These are phyloP conservation scores for Agriopis leucophaearia DNA, from an alignment of 2,888 invertebrate genomes.

Conservation along the genomic window DNA sequence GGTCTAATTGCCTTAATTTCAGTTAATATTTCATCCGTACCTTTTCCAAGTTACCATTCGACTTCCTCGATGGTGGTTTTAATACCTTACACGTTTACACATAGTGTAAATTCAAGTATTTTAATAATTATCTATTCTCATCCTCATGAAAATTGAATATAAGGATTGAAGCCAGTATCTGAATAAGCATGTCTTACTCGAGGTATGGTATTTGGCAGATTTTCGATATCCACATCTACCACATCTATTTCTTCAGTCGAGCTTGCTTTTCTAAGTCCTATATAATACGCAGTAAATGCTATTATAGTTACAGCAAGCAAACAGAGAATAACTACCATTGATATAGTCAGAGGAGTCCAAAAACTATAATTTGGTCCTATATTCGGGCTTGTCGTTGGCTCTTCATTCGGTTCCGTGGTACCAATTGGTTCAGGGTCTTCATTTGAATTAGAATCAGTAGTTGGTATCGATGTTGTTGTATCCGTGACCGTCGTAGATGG, in stretches of 20 bases:
- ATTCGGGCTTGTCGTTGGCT: slow-evolving; percentile 3
- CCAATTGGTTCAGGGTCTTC: slow-evolving; percentile 1
- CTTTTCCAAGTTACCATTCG: neutral
- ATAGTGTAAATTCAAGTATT: slow-evolving; percentile 31
- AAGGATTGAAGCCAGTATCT: slow-evolving; percentile 13
- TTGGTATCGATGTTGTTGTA: neutral
- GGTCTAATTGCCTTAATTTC: neutral
- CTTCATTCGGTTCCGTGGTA: slow-evolving; percentile 20
- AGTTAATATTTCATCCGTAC: neutral
- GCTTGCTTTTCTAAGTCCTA: slow-evolving; percentile 24
- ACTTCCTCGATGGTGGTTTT: neutral
- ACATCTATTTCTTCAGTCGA: slow-evolving; percentile 13
- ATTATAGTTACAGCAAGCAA: slow-evolving; percentile 16
- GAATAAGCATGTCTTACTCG: slow-evolving; percentile 20
- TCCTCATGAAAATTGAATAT: slow-evolving; percentile 11
- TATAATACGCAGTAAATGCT: slow-evolving; percentile 23
- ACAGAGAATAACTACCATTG: slow-evolving; percentile 30
- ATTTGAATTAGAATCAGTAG: neutral
- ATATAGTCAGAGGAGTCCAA: slow-evolving; percentile 35
- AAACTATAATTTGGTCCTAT: slow-evolving; percentile 13
- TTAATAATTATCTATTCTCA: slow-evolving; percentile 4
- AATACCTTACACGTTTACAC: slow-evolving; percentile 25
- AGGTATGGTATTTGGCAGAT: slow-evolving; percentile 14
- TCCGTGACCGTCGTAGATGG: neutral
- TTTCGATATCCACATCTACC: slow-evolving; percentile 23